A percentile compares a stretch with the other conserved stretches of the same genome.
Evolutionary conservation across 2,113 vertebrate species (phyloP).

Genomic region (Percina caprodes): DNA sequence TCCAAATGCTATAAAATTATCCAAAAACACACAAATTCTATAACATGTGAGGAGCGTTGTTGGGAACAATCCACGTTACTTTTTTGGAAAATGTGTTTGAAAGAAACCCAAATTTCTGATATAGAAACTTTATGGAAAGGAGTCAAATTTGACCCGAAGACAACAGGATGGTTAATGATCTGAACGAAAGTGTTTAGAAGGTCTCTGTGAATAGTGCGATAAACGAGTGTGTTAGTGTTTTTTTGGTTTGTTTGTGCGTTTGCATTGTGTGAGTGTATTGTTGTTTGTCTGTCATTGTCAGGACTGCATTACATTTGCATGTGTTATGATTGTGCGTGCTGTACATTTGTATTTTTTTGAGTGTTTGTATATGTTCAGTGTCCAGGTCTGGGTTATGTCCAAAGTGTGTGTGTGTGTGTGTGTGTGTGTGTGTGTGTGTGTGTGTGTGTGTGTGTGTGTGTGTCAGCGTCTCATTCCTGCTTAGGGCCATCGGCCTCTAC

Average conservation of each 20-base stretch:
- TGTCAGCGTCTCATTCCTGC: not conserved
- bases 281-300: not conserved
- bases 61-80: no score
- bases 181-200: conserved; percentile 25
- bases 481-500: not conserved
- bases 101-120: no score
- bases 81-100: no score
- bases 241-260: not conserved
- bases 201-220: not conserved
- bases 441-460: not conserved
- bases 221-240: not conserved
- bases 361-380: conserved; percentile 17
- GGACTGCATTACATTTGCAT: not conserved
- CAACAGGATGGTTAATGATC: not conserved
- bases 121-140: no score
- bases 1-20: no score
- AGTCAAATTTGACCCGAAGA: no score
- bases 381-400: conserved; percentile 38
- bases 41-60: no score
- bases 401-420: conserved; percentile 2
- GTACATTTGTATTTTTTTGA: not conserved
- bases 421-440: not conserved
- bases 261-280: not conserved
- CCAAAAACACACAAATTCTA: no score
- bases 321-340: not conserved